A percentile compares a stretch with the other conserved stretches of the same genome.
Evolutionary conservation across 2,888 invertebrate species (phyloP).

Genomic region (Cheilosia variabilis): DNA sequence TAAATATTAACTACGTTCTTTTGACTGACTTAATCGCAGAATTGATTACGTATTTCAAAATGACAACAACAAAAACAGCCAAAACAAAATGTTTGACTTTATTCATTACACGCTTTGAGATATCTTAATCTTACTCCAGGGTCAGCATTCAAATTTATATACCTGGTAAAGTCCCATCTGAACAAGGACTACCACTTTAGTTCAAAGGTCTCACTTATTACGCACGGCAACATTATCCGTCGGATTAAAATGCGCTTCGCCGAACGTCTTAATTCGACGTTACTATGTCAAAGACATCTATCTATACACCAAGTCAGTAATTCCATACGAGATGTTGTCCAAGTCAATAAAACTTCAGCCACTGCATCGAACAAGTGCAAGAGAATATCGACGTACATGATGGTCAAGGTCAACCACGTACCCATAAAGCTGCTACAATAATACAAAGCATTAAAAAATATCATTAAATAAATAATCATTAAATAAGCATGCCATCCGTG

Average conservation of each 20-base stretch:
- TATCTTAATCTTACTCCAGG: not conserved
- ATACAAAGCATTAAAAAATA: conserved; percentile 5
- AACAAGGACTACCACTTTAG: conserved; percentile 37
- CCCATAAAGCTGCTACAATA: not conserved
- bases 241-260: not conserved
- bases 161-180: not conserved
- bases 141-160: not conserved
- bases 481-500: conserved; percentile 40
- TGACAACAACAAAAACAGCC: too few species aligned
- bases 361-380: conserved; percentile 43
- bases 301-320: not conserved
- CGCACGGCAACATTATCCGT: conserved; percentile 1
- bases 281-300: not conserved
- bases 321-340: not conserved
- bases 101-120: too few species aligned
- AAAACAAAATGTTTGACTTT: too few species aligned
- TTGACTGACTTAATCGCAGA: too few species aligned
- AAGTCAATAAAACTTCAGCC: conserved; percentile 1
- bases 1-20: too few species aligned
- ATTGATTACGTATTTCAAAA: too few species aligned
- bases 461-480: too few species aligned
- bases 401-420: conserved; percentile 56
- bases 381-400: conserved; percentile 16
- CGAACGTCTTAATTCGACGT: conserved; percentile 17
- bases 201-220: conserved; percentile 38